Base-by-base conservation (phyloP, 2,797 vertebrate genomes). In the Pogoniulus pusillus region DNA sequence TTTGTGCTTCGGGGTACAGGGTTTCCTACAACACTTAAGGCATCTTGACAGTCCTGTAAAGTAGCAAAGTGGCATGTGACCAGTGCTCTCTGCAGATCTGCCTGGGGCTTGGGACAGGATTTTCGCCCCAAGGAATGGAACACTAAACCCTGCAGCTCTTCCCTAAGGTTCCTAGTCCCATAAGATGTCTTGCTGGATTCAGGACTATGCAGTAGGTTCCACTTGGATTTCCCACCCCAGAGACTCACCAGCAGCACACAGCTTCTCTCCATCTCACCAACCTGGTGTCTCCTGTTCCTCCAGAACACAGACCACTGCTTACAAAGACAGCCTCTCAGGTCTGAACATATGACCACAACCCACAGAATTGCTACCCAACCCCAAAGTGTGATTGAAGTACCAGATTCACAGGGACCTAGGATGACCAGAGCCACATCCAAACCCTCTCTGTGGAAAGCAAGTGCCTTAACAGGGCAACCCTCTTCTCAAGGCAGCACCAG, bases 331-430 rank as follows among this genome's bases (percentile, higher is more conserved):
- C 20, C 26, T 85, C 59, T 51, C 16, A 22, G 27, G 12, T 23
- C 39, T 30, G 30, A 34, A 19, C 29, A 26, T 12, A 10, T 23
- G 59, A 78, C 24, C 9, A 13, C 3, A 29, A 30, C 41, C 15
- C 71, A 86, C n/a, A 59, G 16, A 88, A 55, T 13, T 35, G 81
- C 24, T n/a, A 58, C 16, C 2, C 57, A 72, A 27, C 5, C 16
- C 18, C 32, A 34, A 37, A 0, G 0, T 10, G 16, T 59, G 63
- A 73, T 11, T 66, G 0, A 0, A 59, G 14, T 22, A 70, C 41
- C 37, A 79, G 23, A 45, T 6, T 32, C 16, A 29, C 3, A 10
- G 24, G 26, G 23, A 74, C 13, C 13, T 60, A 62, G 37, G 34
- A 66, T 29, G 19, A 74, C 27, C 57, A 92, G 55, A 76, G 16